Percentiles rank a stretch among this genome's conserved stretches.
These are phyloP conservation scores for Prionailurus bengalensis DNA, from an alignment of 2,113 vertebrate species.

Conservation along the genomic window DNA sequence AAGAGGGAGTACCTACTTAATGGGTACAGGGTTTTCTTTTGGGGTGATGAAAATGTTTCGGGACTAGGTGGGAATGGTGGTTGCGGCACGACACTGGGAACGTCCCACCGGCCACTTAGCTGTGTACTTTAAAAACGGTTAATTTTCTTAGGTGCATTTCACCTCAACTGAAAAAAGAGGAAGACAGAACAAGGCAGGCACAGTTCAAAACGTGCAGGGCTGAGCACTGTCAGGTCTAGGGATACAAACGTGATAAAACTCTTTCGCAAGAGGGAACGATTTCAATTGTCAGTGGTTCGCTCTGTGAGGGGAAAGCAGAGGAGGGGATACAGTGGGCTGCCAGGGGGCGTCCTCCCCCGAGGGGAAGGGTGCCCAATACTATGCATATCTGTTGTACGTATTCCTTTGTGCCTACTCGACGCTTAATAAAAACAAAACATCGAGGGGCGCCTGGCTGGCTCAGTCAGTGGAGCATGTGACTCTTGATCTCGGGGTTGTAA, in stretches of 20 bases:
- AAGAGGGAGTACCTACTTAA: neutral
- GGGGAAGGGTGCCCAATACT: no score
- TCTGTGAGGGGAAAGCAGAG: no score
- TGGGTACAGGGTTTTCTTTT: neutral
- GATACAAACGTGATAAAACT: neutral
- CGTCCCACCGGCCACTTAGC: neutral
- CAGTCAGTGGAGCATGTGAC: no score
- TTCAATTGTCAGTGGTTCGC: neutral
- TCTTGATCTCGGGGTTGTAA: no score
- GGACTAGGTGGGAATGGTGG: neutral
- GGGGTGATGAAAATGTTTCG: neutral
- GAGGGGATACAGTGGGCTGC: fast-evolving
- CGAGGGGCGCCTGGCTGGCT: no score
- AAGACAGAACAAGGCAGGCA: neutral
- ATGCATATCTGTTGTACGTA: fast-evolving
- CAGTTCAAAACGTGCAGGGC: neutral
- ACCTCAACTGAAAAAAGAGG: neutral
- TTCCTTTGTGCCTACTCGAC: neutral
- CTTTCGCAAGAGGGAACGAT: neutral
- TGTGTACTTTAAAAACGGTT: neutral
- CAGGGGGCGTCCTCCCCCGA: neutral
- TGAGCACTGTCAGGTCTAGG: neutral
- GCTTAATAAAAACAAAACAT: neutral
- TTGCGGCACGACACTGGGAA: neutral
- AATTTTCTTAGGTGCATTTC: neutral